Evolutionary conservation across 2,888 invertebrate genomes (phyloP).

Genomic region (Auanema sp.): DNA sequence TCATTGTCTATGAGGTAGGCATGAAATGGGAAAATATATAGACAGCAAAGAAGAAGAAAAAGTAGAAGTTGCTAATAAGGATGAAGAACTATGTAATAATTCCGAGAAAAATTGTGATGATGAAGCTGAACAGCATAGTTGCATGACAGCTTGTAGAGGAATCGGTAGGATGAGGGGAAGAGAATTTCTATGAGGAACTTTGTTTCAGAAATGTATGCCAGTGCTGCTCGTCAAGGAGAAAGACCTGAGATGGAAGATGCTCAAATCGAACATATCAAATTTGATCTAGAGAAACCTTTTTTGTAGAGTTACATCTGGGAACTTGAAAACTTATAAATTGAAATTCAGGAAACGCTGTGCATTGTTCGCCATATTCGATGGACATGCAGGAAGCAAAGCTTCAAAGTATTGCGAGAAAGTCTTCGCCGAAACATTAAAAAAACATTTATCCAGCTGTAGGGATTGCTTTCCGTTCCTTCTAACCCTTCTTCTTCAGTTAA

Average conservation of each 20-base stretch:
- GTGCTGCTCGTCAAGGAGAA: conserved; percentile 65
- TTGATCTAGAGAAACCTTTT: conserved; percentile 33
- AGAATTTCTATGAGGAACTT: too few species aligned
- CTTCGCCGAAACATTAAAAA: conserved; percentile 63
- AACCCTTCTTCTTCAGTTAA: conserved; percentile 25
- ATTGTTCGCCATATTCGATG: conserved; percentile 68
- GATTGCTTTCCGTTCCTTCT: conserved; percentile 55
- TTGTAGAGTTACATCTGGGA: conserved; percentile 12
- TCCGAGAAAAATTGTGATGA: not conserved
- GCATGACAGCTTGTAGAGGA: not conserved
- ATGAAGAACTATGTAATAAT: conserved; percentile 1
- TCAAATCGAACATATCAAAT: conserved; percentile 65
- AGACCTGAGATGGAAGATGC: conserved; percentile 70
- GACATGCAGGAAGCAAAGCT: conserved; percentile 68
- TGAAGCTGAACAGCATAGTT: not conserved
- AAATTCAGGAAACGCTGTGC: conserved; percentile 57
- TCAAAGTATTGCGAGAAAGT: conserved; percentile 65
- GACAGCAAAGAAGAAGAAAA: conserved; percentile 4
- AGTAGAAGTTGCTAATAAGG: not conserved
- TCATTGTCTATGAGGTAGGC: too few species aligned
- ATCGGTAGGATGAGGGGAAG: not conserved
- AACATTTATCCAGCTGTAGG: conserved; percentile 63
- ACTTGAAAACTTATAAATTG: not conserved
- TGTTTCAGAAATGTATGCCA: conserved; percentile 7
- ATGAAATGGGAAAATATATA: not conserved